Percentiles rank a stretch among this genome's conserved stretches.
Evolutionary conservation across 2,888 invertebrate genomes (phyloP).

Genomic region (Pterostichus niger): DNA sequence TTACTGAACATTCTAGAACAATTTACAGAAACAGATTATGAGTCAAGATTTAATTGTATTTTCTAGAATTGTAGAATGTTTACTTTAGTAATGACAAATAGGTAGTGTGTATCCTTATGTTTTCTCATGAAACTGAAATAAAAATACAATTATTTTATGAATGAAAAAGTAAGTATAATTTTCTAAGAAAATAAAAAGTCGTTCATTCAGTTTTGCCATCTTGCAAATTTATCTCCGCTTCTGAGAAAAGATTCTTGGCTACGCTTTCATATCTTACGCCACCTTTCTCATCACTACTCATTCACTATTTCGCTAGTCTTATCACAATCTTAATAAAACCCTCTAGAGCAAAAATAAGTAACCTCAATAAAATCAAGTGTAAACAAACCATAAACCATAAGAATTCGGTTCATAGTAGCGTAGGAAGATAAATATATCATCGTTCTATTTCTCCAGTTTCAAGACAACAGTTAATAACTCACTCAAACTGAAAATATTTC

Average conservation of each 20-base stretch:
- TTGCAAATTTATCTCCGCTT: slow-evolving; percentile 15
- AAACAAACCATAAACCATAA: slow-evolving; percentile 42
- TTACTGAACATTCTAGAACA: neutral
- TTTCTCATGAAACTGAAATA: neutral
- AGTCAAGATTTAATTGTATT: neutral
- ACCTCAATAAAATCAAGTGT: slow-evolving; percentile 48
- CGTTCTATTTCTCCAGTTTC: neutral
- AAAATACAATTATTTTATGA: neutral
- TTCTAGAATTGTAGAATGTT: neutral
- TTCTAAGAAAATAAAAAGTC: neutral
- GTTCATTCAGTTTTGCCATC: slow-evolving; percentile 4
- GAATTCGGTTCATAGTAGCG: slow-evolving; percentile 17
- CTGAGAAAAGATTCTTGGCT: slow-evolving; percentile 19
- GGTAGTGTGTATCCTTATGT: neutral
- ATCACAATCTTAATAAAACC: slow-evolving; percentile 30
- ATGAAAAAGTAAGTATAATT: neutral
- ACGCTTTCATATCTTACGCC: slow-evolving; percentile 17
- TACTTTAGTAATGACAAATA: neutral
- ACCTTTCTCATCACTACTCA: slow-evolving; percentile 2
- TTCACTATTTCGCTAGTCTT: slow-evolving; percentile 5
- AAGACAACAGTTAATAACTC: neutral
- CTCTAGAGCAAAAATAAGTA: slow-evolving; percentile 40
- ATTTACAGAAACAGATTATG: neutral
- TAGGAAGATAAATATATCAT: slow-evolving; percentile 30
- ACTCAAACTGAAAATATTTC: too few relatives aligned